phyloP scores from a whole-genome alignment of 1,140 invertebrate species.

The Calephelis nemesis region DNA sequence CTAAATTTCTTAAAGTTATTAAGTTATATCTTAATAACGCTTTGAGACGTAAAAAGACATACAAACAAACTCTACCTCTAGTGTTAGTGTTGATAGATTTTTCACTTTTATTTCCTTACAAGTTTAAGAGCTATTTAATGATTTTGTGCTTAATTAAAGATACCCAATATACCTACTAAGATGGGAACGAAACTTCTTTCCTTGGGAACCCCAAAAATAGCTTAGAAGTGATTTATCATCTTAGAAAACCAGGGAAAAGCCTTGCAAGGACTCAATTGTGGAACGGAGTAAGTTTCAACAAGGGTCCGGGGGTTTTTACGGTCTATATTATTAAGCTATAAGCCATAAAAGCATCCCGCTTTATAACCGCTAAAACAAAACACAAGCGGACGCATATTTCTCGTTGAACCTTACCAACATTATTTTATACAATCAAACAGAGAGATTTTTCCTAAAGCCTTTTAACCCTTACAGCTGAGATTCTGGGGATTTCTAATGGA shows the following conservation, averaged over 20 bases:
- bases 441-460: slow-evolving; percentile 19
- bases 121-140: no score
- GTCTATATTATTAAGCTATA: slow-evolving; percentile 64
- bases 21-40: no score
- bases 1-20: no score
- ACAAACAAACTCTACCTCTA: no score
- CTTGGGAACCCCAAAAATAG: neutral
- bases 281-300: slow-evolving; percentile 41
- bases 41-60: no score
- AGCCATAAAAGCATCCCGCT: slow-evolving; percentile 55
- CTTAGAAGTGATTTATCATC: slow-evolving; percentile 6
- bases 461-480: slow-evolving; percentile 13
- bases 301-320: slow-evolving; percentile 50
- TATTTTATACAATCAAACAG: slow-evolving; percentile 15
- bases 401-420: slow-evolving; percentile 34
- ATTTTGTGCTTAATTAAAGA: no score
- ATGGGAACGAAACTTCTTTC: no score
- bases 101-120: no score
- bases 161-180: no score
- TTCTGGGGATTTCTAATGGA: slow-evolving; percentile 11
- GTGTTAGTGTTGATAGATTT: no score
- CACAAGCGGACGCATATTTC: slow-evolving; percentile 59
- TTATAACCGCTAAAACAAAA: slow-evolving; percentile 64
- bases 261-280: slow-evolving; percentile 47
- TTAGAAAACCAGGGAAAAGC: slow-evolving; percentile 15